Conservation (phyloP, 2,797 vertebrate genomes). For the Cyclura pinguis region DNA sequence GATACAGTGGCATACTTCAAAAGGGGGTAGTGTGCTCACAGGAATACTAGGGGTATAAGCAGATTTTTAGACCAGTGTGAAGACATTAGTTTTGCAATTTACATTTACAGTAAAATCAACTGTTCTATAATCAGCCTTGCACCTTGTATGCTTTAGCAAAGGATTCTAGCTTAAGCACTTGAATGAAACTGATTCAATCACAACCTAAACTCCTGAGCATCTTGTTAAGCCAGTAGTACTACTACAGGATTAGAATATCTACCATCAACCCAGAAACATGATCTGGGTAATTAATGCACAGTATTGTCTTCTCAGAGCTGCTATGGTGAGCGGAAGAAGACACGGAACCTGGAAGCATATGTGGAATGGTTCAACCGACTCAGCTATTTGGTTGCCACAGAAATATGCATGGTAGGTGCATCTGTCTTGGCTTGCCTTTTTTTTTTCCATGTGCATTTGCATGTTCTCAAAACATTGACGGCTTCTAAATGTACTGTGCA, state of each 20-base stretch:
- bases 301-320: slow-evolving; percentile 79
- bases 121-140: neutral
- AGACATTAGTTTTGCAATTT: neutral
- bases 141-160: neutral
- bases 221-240: neutral
- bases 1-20: neutral
- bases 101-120: neutral
- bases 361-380: slow-evolving; percentile 98
- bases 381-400: slow-evolving; percentile 94
- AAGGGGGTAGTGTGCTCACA: too few species aligned
- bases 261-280: neutral
- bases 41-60: neutral
- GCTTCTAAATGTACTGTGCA: neutral
- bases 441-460: neutral
- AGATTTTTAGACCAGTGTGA: too few species aligned
- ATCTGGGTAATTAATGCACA: neutral
- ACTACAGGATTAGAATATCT: neutral
- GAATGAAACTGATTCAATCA: neutral
- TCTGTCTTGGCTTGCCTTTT: neutral
- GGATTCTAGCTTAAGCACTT: neutral
- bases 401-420: slow-evolving; percentile 92
- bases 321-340: slow-evolving; percentile 89
- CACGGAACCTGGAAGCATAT: slow-evolving; percentile 90
- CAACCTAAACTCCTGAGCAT: neutral
- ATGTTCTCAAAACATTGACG: neutral